Evolutionary conservation across 2,113 vertebrate species (phyloP), one percentile per base, ranked within the genome.

Genomic region (Pagrus major): DNA sequence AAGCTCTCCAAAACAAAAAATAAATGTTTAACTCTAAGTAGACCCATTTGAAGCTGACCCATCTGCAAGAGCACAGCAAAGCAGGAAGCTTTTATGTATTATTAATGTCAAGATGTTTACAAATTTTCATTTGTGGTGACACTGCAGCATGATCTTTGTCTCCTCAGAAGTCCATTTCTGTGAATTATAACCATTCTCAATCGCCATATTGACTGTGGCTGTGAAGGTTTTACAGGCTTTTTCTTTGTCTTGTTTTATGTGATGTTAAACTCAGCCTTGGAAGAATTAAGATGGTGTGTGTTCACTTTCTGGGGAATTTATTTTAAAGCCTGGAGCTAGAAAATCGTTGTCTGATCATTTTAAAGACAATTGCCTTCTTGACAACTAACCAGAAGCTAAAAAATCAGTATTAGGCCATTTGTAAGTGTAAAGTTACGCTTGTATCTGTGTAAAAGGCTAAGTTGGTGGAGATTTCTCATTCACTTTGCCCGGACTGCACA

Each of bases 51-150:
- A 74, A 68, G 58, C 21, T 6, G 3, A 49, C 14, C 64, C 23
- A 69, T 15, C 31, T 39, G n/a, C 2, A 21, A 37, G 23, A 29
- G 21, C n/a, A 39, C 9, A 12, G 7, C n/a, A n/a, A 47, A 49
- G 9, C 52, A 80, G 59, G 51, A 71, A 49, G 77, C 54, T 69
- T 25, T 55, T 49, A 68, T 76, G 16, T 63, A 49, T 70, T 42
- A 79, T 73, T 75, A 33, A 69, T 64, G 21, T 75, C 35, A 47
- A 61, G 11, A 78, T 41, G 71, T 51, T 39, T 41, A 33, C 60
- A 80, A 14, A 42, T 58, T 66, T 42, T 58, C 11, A 51, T 58
- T 60, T 56, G 54, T 42, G 46, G 68, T 60, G 33, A 12, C 52
- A 58, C 20, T 46, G 51, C 0, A 58, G 71, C 41, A 21, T 47